Conservation (phyloP, 2,888 invertebrate species). For the Acanthosoma haemorrhoidale region DNA sequence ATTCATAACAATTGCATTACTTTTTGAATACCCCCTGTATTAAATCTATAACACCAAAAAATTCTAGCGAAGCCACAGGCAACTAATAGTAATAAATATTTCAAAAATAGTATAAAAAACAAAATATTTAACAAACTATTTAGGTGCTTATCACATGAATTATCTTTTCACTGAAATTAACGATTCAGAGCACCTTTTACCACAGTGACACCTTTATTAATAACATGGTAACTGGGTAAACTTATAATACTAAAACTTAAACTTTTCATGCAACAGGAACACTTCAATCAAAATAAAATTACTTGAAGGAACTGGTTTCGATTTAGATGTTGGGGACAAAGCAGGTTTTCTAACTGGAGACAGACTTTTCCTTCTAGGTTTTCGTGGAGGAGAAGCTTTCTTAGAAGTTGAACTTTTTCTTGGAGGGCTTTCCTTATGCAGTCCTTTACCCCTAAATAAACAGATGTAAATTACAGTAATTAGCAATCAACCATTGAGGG, state of each 20-base stretch:
- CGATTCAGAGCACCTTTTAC: too few relatives aligned
- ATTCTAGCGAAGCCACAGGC: too few relatives aligned
- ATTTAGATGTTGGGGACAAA: constrained; percentile 25
- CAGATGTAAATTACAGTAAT: not conserved
- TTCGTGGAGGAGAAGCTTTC: constrained; percentile 22
- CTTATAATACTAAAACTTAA: not conserved
- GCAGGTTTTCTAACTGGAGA: constrained; percentile 18
- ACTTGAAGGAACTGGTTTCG: constrained; percentile 14
- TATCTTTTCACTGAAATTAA: too few relatives aligned
- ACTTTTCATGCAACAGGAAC: not conserved
- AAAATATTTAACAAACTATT: too few relatives aligned
- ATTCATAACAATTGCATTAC: too few relatives aligned
- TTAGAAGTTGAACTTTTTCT: constrained; percentile 23
- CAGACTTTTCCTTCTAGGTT: constrained; percentile 23
- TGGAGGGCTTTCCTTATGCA: constrained; percentile 28
- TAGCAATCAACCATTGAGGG: not conserved
- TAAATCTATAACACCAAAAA: too few relatives aligned
- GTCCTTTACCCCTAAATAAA: constrained; percentile 18
- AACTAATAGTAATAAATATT: too few relatives aligned
- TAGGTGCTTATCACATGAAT: too few relatives aligned
- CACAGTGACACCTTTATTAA: too few relatives aligned
- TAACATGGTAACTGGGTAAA: not conserved
- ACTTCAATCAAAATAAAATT: not conserved
- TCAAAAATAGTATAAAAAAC: too few relatives aligned
- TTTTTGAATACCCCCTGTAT: too few relatives aligned